Conservation (phyloP, 2,888 invertebrate species). For the Hyppa rectilinea region DNA sequence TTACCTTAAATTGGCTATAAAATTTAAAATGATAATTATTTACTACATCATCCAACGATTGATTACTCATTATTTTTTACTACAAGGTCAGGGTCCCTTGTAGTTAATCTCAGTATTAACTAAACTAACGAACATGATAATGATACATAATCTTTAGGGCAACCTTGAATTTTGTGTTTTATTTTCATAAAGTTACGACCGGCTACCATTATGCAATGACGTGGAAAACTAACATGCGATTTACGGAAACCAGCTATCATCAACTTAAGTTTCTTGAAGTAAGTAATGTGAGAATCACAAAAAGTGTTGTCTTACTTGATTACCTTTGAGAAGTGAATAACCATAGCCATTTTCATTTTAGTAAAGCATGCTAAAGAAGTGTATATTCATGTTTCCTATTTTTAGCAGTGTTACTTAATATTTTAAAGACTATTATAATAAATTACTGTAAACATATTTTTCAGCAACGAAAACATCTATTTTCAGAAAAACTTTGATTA, state of each 20-base stretch:
- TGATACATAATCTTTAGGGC: constrained; percentile 16
- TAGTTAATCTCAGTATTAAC: constrained; percentile 32
- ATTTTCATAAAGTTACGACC: constrained; percentile 33
- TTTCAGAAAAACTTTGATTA: background rate
- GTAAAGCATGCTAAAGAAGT: background rate
- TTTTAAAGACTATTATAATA: background rate
- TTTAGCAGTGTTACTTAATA: background rate
- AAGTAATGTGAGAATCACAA: constrained; percentile 32
- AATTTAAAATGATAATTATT: constrained; percentile 15
- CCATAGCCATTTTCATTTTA: background rate
- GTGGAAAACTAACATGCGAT: constrained; percentile 38
- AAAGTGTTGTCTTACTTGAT: constrained; percentile 20
- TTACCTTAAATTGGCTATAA: constrained; percentile 1
- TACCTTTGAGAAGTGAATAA: constrained; percentile 19
- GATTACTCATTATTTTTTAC: constrained; percentile 24
- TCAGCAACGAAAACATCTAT: background rate
- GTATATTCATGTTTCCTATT: background rate
- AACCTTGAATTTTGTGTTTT: constrained; percentile 43
- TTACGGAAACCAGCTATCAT: constrained; percentile 41
- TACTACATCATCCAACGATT: constrained; percentile 3
- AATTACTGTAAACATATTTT: background rate
- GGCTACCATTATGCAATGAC: constrained; percentile 33
- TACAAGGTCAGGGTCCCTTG: constrained; percentile 30
- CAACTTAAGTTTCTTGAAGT: constrained; percentile 32
- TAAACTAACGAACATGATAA: constrained; percentile 33